A percentile compares a stretch with the other conserved stretches of the same genome.
phyloP scores from a whole-genome alignment of 2,113 vertebrate genomes.

The Misgurnus mizolepis region DNA sequence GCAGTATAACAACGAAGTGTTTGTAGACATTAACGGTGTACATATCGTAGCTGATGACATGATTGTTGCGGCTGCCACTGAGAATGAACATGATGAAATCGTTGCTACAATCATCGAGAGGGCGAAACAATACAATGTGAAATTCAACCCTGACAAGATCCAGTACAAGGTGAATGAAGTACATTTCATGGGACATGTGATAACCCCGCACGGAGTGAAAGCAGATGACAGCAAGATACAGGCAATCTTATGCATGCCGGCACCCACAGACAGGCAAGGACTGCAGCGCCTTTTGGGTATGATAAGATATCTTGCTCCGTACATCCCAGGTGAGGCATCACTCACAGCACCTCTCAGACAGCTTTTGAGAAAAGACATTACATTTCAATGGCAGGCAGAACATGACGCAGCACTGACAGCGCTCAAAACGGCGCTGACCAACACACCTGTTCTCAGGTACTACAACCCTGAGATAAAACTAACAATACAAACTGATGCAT shows the following conservation, averaged over 20 bases:
- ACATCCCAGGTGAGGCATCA: constrained; percentile 20
- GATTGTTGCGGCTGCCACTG: constrained; percentile 38
- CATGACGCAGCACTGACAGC: neutral
- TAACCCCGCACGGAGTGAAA: constrained; percentile 12
- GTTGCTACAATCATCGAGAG: constrained; percentile 52
- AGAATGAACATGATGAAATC: constrained; percentile 13
- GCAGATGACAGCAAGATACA: neutral
- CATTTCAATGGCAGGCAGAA: constrained; percentile 30
- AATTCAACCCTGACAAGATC: constrained; percentile 59
- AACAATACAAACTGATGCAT: constrained; percentile 36
- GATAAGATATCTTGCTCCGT: constrained; percentile 2
- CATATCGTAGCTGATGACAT: constrained; percentile 55
- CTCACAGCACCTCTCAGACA: constrained; percentile 27
- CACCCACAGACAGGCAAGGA: constrained; percentile 10
- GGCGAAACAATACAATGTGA: constrained; percentile 48
- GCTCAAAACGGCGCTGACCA: constrained; percentile 32
- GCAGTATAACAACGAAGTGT: constrained; percentile 59
- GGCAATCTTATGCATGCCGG: neutral
- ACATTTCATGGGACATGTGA: constrained; percentile 23
- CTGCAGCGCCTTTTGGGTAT: constrained; percentile 26
- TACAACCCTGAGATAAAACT: constrained; percentile 30
- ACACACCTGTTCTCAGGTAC: constrained; percentile 32
- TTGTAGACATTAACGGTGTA: constrained; percentile 61
- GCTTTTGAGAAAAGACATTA: constrained; percentile 29
- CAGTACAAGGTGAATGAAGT: constrained; percentile 37